These are phyloP conservation scores for Sebastes schlegelii DNA, from an alignment of 2,113 vertebrate genomes.

Conservation along the genomic window DNA sequence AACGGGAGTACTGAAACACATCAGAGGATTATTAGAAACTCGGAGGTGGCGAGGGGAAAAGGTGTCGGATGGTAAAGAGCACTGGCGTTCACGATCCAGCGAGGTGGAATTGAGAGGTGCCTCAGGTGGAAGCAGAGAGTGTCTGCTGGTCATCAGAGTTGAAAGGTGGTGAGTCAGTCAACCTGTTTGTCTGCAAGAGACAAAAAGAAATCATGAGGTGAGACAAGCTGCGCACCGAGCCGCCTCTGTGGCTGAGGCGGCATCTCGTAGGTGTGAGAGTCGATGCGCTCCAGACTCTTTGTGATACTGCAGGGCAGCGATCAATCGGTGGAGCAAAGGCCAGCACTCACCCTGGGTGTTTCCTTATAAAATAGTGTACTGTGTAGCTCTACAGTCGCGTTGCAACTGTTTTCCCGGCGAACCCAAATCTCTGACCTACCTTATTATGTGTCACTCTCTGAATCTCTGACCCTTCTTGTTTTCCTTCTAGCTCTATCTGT, in stretches of 20 bases:
- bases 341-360: background rate
- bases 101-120: constrained; percentile 37
- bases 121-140: constrained; percentile 19
- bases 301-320: constrained; percentile 17
- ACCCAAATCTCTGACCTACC: background rate
- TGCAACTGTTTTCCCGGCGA: background rate
- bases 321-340: constrained; percentile 18
- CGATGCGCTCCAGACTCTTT: constrained; percentile 7
- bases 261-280: background rate
- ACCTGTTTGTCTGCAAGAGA: constrained; percentile 24
- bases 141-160: constrained; percentile 19
- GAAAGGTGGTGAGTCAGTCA: constrained; percentile 24
- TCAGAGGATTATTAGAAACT: background rate
- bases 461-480: background rate
- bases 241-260: constrained; percentile 2
- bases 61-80: background rate
- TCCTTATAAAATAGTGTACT: background rate
- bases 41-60: background rate
- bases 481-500: background rate
- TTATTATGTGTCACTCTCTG: background rate
- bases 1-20: background rate
- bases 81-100: background rate
- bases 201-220: constrained; percentile 28
- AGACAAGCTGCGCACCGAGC: constrained; percentile 9
- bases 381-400: background rate